These are phyloP conservation scores for Syngnathus typhle DNA, from an alignment of 2,113 vertebrate genomes.

Conservation along the genomic window DNA sequence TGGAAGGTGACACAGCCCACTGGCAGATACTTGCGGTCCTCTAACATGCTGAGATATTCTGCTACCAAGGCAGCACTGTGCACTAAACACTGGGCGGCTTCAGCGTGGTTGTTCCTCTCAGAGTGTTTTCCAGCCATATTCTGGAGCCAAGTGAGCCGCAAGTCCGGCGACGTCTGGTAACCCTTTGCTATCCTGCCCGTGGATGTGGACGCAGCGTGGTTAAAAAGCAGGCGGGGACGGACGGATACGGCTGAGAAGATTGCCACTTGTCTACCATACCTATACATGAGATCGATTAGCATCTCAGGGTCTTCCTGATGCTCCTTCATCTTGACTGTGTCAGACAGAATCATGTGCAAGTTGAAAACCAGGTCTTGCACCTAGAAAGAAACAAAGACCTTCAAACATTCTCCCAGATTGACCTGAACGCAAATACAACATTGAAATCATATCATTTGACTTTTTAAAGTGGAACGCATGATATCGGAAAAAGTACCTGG, in stretches of 20 bases:
- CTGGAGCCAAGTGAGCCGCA: constrained; percentile 93
- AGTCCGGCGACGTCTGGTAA: constrained; percentile 95
- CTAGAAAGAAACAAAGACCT: constrained; percentile 54
- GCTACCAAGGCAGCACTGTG: constrained; percentile 97
- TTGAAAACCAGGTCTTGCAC: constrained; percentile 98
- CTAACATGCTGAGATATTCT: constrained; percentile 96
- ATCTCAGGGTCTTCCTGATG: constrained; percentile 98
- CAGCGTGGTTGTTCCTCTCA: constrained; percentile 91
- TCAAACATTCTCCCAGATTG: not conserved
- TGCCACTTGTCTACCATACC: constrained; percentile 62
- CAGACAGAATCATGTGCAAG: constrained; percentile 97
- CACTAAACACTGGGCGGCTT: constrained; percentile 94
- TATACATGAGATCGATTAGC: constrained; percentile 98
- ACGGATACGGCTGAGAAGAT: constrained; percentile 1
- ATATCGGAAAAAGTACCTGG: constrained; percentile 71
- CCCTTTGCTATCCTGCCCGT: constrained; percentile 91
- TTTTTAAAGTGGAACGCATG: not conserved
- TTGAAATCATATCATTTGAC: not conserved
- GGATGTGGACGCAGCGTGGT: not conserved
- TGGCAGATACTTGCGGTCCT: constrained; percentile 97
- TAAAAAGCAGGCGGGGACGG: too few species aligned
- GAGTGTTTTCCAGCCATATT: constrained; percentile 99
- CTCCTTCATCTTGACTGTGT: constrained; percentile 99
- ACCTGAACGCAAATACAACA: not conserved
- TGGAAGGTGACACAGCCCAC: constrained; percentile 98